These are phyloP conservation scores for Masticophis lateralis DNA, from an alignment of 2,797 vertebrate genomes.

Conservation along the genomic window DNA sequence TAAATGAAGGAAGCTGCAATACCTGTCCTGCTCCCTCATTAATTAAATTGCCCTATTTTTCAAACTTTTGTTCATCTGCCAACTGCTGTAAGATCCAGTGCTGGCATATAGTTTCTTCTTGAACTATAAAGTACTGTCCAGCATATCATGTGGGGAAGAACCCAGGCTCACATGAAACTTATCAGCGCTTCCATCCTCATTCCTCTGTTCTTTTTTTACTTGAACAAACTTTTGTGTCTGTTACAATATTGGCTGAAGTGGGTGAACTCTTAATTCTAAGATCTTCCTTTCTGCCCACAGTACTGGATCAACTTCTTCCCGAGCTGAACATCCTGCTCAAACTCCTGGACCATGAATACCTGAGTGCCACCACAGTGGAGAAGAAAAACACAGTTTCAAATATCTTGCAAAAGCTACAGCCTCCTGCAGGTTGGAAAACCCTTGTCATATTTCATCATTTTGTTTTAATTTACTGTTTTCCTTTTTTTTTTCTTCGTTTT, in stretches of 20 bases:
- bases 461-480: neutral
- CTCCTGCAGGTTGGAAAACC: conserved; percentile 74
- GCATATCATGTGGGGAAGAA: neutral
- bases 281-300: conserved; percentile 60
- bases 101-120: neutral
- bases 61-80: neutral
- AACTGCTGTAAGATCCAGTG: neutral
- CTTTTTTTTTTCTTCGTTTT: neutral
- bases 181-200: neutral
- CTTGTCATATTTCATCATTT: neutral
- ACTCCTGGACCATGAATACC: conserved; percentile 90
- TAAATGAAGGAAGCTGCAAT: neutral
- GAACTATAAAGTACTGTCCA: neutral
- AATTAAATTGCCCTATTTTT: neutral
- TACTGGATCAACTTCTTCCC: conserved; percentile 89
- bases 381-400: conserved; percentile 88
- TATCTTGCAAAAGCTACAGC: conserved; percentile 87
- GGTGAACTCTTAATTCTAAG: neutral
- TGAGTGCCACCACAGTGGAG: conserved; percentile 87
- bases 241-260: neutral
- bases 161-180: neutral
- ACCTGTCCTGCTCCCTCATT: neutral
- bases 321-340: conserved; percentile 88
- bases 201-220: neutral
- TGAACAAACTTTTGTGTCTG: neutral